Conservation (phyloP, 2,888 invertebrate species). For the Malthinus seriepunctatus region DNA sequence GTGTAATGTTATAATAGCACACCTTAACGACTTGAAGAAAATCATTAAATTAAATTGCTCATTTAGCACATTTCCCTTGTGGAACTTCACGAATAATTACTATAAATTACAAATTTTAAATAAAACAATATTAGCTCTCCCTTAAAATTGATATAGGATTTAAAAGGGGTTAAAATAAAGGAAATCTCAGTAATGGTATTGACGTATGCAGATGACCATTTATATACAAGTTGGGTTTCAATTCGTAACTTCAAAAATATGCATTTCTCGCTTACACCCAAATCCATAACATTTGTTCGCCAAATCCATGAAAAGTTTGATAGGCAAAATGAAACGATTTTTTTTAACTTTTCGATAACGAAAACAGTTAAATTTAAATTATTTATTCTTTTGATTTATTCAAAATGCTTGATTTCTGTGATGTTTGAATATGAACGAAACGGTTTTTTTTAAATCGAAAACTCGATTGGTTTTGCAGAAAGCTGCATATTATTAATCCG, state of each 20-base stretch:
- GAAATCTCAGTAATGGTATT: constrained; percentile 18
- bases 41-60: too few relatives aligned
- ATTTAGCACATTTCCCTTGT: too few relatives aligned
- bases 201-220: constrained; percentile 24
- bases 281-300: not conserved
- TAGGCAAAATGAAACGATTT: not conserved
- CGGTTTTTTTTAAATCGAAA: too few relatives aligned
- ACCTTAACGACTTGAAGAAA: too few relatives aligned
- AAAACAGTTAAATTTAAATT: not conserved
- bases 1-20: too few relatives aligned
- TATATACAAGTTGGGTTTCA: constrained; percentile 13
- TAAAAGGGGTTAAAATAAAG: constrained; percentile 3
- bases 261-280: too few relatives aligned
- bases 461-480: too few relatives aligned
- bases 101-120: too few relatives aligned
- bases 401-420: not conserved
- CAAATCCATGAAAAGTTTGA: not conserved
- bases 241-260: not conserved
- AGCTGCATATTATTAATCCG: too few relatives aligned
- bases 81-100: too few relatives aligned
- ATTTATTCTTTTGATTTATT: not conserved
- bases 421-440: not conserved
- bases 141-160: not conserved
- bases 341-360: not conserved
- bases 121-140: too few relatives aligned